Base-by-base conservation (phyloP, 2,797 vertebrate genomes). In the Eutrigla gurnardus region DNA sequence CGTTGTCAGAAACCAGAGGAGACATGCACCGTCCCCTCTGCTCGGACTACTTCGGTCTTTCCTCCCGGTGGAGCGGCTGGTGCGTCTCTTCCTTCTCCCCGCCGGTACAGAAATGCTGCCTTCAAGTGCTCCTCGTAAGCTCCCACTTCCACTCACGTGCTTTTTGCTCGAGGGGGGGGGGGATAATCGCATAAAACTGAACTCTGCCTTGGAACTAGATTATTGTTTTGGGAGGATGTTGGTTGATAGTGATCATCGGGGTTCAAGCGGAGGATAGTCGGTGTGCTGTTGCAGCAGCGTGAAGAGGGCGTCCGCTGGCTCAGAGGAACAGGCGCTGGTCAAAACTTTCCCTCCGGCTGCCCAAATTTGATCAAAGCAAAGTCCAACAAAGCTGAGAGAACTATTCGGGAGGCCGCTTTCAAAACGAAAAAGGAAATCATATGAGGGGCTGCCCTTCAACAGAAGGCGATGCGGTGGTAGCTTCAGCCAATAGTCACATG, bases 81-180 rank as follows among this genome's bases (percentile, higher is more conserved):
- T 80, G 90, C 84, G 88, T 88, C 88, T 91, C 82, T 71, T 46
- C 57, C 75, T 50, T 72, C 80, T 74, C 80, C 67, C 73, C 63
- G 63, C 83, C 77, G 81, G 77, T 80, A 78, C 69, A 72, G 81
- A 87, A 81, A 89, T 91, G 92, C 67, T 92, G 90, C 91, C 79
- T 92, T 91, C 90, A 89, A 84, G 87, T 87, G 75, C 86, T 77
- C 60, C 83, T 86, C 81, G 86, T 82, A 84, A 75, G 71, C 80
- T 70, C 78, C 85, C 49, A 58, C 85, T 78, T 60, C 75, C 53
- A 68, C 78, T 88, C 90, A 86, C 86, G 82, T 86, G 86, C 52
- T 66, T 73, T 52, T 52, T 60, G 15, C 57, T 65, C 52, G 59
- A 25, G 25, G 25, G 25, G 25, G 25, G 25, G 25, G 25, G 60